Conservation (phyloP, 2,113 vertebrate genomes). For the Albula goreensis region DNA sequence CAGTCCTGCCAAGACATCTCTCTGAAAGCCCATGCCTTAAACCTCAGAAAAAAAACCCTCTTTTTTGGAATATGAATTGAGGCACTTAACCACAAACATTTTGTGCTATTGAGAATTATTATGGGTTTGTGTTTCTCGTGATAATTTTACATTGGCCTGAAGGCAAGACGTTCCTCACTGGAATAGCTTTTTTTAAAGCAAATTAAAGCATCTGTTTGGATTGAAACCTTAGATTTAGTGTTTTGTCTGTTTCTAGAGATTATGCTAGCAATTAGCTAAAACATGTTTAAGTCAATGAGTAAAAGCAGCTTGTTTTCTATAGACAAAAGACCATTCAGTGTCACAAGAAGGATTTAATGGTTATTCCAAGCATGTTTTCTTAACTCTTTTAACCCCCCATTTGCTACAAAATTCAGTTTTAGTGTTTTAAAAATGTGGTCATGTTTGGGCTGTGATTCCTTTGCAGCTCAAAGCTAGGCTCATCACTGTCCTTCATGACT, state of each 20-base stretch:
- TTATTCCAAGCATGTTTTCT: not conserved
- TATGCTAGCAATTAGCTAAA: not conserved
- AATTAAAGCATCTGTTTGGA: not conserved
- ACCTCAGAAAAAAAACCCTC: conserved; percentile 26
- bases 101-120: conserved; percentile 27
- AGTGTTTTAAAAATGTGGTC: not conserved
- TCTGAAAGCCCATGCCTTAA: conserved; percentile 12
- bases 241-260: not conserved
- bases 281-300: not conserved
- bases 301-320: not conserved
- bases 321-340: not conserved
- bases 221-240: not conserved
- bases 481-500: not conserved
- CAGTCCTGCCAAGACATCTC: conserved; percentile 30
- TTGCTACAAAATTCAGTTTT: not conserved
- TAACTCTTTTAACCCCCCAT: not conserved
- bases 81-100: conserved; percentile 35
- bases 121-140: not conserved
- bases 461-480: not conserved
- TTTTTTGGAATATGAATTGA: conserved; percentile 3
- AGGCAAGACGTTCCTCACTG: conserved; percentile 6
- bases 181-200: conserved; percentile 15
- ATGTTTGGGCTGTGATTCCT: not conserved
- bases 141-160: conserved; percentile 21
- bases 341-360: conserved; percentile 1